Evolutionary conservation across 2,888 invertebrate genomes (phyloP).

Genomic region (Zaprionus obscuricornis): DNA sequence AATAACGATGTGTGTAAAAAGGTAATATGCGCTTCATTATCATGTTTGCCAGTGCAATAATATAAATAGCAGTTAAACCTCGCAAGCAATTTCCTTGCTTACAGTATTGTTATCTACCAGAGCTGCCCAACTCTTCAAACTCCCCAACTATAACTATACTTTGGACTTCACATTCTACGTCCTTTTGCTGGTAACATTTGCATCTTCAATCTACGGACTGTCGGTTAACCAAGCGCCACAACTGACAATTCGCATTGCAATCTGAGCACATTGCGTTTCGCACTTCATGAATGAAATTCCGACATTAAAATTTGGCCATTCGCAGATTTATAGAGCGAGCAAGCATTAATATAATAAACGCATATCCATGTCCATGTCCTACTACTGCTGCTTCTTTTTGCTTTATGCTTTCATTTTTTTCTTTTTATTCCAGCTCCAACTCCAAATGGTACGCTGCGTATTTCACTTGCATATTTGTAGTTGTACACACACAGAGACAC

Average conservation of each 20-base stretch:
- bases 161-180: too few relatives aligned
- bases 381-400: slow-evolving; percentile 6
- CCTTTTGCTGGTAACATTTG: too few relatives aligned
- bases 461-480: neutral
- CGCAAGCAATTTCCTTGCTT: slow-evolving; percentile 28
- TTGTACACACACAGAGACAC: neutral
- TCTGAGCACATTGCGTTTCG: slow-evolving; percentile 24
- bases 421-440: too few relatives aligned
- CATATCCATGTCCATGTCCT: slow-evolving; percentile 5
- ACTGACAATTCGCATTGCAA: slow-evolving; percentile 15
- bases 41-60: slow-evolving; percentile 16
- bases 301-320: slow-evolving; percentile 55
- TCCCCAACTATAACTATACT: too few relatives aligned
- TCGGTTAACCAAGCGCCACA: slow-evolving; percentile 11
- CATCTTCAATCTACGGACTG: neutral
- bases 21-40: too few relatives aligned
- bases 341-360: slow-evolving; percentile 51
- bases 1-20: too few relatives aligned
- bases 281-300: slow-evolving; percentile 65
- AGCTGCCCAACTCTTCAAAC: too few relatives aligned
- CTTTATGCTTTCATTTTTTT: too few relatives aligned
- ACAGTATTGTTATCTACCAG: neutral
- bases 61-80: slow-evolving; percentile 23
- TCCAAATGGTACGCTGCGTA: slow-evolving; percentile 13
- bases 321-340: slow-evolving; percentile 50